A percentile compares a stretch with the other conserved stretches of the same genome.
These are phyloP conservation scores for Geococcyx californianus DNA, from an alignment of 2,113 vertebrate species.

Conservation along the genomic window DNA sequence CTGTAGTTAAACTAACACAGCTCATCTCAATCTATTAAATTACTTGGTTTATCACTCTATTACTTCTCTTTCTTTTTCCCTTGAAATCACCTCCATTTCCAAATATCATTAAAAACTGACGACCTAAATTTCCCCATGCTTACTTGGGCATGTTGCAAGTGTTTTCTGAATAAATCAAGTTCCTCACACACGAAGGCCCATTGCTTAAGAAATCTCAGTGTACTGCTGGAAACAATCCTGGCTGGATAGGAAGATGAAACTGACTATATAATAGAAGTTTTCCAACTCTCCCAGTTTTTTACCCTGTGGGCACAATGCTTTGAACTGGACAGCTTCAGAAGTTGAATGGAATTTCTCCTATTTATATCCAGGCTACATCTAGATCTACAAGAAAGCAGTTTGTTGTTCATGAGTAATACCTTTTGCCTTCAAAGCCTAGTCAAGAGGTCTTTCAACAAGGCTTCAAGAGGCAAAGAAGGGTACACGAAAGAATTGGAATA, in stretches of 20 bases:
- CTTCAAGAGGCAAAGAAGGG: background rate
- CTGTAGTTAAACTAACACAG: background rate
- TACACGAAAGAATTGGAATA: background rate
- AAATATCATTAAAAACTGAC: background rate
- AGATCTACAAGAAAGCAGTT: background rate
- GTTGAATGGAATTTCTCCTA: background rate
- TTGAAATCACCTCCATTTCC: background rate
- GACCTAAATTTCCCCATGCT: background rate
- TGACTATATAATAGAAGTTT: slow-evolving; percentile 47
- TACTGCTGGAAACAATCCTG: slow-evolving; percentile 42
- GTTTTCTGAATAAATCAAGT: slow-evolving; percentile 16
- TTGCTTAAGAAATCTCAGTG: slow-evolving; percentile 30
- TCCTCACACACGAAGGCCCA: background rate
- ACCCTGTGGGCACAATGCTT: slow-evolving; percentile 37
- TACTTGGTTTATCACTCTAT: background rate
- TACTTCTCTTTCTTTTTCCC: background rate
- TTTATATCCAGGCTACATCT: slow-evolving; percentile 1
- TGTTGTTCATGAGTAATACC: background rate
- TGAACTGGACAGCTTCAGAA: slow-evolving; percentile 58
- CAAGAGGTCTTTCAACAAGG: background rate
- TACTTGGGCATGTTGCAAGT: background rate
- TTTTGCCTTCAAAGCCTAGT: background rate
- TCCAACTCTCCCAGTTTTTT: slow-evolving; percentile 17
- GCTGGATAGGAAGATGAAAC: slow-evolving; percentile 28
- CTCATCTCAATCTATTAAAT: background rate